Conservation (phyloP, 2,797 vertebrate species). For the Parauchenoglanis ngamensis region DNA sequence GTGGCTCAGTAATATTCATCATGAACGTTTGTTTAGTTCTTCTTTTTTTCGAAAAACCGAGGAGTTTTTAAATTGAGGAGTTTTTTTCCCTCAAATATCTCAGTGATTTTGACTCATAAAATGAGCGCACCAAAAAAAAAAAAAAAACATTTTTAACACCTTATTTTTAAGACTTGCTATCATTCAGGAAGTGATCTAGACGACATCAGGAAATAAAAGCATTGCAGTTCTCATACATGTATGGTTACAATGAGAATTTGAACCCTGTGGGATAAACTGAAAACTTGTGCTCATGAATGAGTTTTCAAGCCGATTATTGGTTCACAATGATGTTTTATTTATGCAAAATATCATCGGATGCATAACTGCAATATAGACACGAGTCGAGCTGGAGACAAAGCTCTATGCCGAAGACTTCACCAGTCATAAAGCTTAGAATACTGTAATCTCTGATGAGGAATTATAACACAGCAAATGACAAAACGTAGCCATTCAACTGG, state of each 20-base stretch:
- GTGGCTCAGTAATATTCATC: not conserved
- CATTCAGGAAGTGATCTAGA: not conserved
- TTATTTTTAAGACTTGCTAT: not conserved
- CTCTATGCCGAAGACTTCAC: slow-evolving; percentile 57
- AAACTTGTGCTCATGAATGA: slow-evolving; percentile 1
- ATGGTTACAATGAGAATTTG: not conserved
- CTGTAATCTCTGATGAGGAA: slow-evolving; percentile 49
- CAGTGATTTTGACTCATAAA: not conserved
- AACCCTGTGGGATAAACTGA: not conserved
- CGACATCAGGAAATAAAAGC: not conserved
- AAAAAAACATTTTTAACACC: not conserved
- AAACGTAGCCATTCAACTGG: slow-evolving; percentile 43
- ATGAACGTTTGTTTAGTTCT: not conserved
- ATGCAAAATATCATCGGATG: slow-evolving; percentile 51
- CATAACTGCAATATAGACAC: slow-evolving; percentile 51
- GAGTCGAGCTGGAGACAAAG: slow-evolving; percentile 71
- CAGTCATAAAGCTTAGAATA: slow-evolving; percentile 52
- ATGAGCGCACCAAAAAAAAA: not conserved
- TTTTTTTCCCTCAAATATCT: not conserved
- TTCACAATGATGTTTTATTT: slow-evolving; percentile 54
- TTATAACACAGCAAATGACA: slow-evolving; percentile 49
- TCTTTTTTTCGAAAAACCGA: not conserved
- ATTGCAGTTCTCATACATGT: not conserved
- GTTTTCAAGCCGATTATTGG: slow-evolving; percentile 10
- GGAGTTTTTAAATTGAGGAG: not conserved